These are phyloP conservation scores for Mycteria americana DNA, from an alignment of 2,797 vertebrate species.

Conservation along the genomic window DNA sequence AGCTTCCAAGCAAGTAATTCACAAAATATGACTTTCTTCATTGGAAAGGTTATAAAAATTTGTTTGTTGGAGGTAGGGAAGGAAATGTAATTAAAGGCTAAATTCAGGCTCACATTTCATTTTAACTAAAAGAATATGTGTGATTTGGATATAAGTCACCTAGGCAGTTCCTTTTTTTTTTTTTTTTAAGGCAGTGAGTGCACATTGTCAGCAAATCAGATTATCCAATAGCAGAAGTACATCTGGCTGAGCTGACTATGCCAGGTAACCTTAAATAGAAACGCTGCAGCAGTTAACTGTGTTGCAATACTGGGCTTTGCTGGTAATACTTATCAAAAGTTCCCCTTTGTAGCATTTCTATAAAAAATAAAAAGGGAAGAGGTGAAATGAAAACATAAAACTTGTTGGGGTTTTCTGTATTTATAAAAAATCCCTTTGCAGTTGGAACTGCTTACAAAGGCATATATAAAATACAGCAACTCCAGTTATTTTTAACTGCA, in stretches of 20 bases:
- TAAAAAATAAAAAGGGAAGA: slow-evolving; percentile 84
- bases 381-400: slow-evolving; percentile 75
- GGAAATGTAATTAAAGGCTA: slow-evolving; percentile 81
- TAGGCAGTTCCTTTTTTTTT: slow-evolving; percentile 69
- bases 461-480: slow-evolving; percentile 68
- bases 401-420: slow-evolving; percentile 56
- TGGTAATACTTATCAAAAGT: slow-evolving; percentile 75
- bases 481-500: slow-evolving; percentile 63
- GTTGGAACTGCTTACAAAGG: slow-evolving; percentile 72
- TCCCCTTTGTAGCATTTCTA: slow-evolving; percentile 80
- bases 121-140: slow-evolving; percentile 78
- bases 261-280: slow-evolving; percentile 82
- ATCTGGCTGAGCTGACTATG: slow-evolving; percentile 71
- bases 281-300: slow-evolving; percentile 62
- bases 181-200: slow-evolving; percentile 56
- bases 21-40: slow-evolving; percentile 74
- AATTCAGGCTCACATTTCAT: slow-evolving; percentile 76
- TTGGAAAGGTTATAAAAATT: slow-evolving; percentile 75
- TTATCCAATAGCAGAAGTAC: slow-evolving; percentile 75
- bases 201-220: slow-evolving; percentile 82
- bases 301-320: slow-evolving; percentile 69
- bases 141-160: slow-evolving; percentile 79
- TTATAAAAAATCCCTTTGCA: slow-evolving; percentile 63
- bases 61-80: slow-evolving; percentile 78
- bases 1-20: slow-evolving; percentile 72